A percentile compares a stretch with the other conserved stretches of the same genome.
Conservation (phyloP, 2,113 vertebrate species). For the Canis aureus region DNA sequence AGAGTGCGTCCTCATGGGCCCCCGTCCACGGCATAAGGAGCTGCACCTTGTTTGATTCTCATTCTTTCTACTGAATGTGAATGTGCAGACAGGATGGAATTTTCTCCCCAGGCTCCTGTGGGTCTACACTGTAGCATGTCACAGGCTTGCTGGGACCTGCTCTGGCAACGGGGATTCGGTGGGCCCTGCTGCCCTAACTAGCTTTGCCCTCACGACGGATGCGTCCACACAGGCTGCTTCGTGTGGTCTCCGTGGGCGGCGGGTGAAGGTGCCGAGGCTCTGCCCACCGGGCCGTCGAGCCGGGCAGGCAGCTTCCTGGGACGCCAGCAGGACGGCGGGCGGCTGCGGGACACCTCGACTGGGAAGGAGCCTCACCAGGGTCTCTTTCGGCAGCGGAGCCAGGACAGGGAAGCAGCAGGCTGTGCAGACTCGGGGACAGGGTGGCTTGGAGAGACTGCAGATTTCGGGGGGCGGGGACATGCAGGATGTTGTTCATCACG, state of each 20-base stretch:
- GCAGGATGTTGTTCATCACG: background rate
- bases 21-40: background rate
- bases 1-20: background rate
- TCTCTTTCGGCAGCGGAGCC: rapidly evolving
- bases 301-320: background rate
- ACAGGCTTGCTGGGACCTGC: background rate
- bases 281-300: background rate
- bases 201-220: too few relatives aligned
- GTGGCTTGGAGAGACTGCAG: rapidly evolving
- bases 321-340: background rate
- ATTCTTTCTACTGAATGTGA: background rate
- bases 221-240: too few relatives aligned
- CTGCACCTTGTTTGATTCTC: rapidly evolving
- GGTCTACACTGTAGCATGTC: rapidly evolving
- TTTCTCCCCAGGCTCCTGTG: background rate
- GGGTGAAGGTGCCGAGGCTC: too few relatives aligned
- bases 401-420: rapidly evolving
- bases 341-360: rapidly evolving
- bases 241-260: rapidly evolving
- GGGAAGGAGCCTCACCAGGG: rapidly evolving
- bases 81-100: rapidly evolving
- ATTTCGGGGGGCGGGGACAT: background rate
- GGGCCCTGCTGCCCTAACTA: rapidly evolving
- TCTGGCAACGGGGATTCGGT: too few relatives aligned
- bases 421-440: too few relatives aligned